Percentiles rank a stretch among this genome's conserved stretches.
These are phyloP conservation scores for Ophthalmolycus amberensis DNA, from an alignment of 2,113 vertebrate genomes.

Conservation along the genomic window DNA sequence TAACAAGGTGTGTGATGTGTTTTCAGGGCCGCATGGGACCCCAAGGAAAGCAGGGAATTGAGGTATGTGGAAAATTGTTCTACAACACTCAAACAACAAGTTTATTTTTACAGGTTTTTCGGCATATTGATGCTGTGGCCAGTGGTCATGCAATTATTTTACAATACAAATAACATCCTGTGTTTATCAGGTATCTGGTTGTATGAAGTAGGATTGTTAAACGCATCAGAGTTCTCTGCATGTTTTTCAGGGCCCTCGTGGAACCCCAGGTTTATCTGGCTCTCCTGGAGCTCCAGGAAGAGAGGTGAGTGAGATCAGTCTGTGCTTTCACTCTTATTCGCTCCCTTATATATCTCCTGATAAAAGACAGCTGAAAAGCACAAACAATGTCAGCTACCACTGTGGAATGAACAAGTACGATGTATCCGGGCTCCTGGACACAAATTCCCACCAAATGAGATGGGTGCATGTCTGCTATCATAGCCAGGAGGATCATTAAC, in stretches of 20 bases:
- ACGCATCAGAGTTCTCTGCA: slow-evolving; percentile 11
- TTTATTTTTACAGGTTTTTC: neutral
- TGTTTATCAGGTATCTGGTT: neutral
- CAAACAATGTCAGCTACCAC: slow-evolving; percentile 47
- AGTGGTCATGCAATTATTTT: slow-evolving; percentile 1
- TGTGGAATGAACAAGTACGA: slow-evolving; percentile 48
- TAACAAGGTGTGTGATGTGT: slow-evolving; percentile 77
- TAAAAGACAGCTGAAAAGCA: slow-evolving; percentile 48
- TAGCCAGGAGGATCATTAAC: slow-evolving; percentile 47
- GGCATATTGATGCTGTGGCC: neutral
- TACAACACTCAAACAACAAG: slow-evolving; percentile 42
- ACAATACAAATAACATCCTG: slow-evolving; percentile 10
- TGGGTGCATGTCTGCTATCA: slow-evolving; percentile 31
- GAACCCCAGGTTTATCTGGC: slow-evolving; percentile 89
- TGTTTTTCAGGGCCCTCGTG: slow-evolving; percentile 87
- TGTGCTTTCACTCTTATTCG: slow-evolving; percentile 5
- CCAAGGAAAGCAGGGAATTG: slow-evolving; percentile 88
- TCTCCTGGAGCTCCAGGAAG: slow-evolving; percentile 86
- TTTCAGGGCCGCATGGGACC: slow-evolving; percentile 89
- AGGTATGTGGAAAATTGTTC: slow-evolving; percentile 82
- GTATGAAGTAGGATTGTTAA: neutral
- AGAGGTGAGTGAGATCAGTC: slow-evolving; percentile 83
- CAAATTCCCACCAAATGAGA: slow-evolving; percentile 61
- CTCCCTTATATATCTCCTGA: slow-evolving; percentile 35
- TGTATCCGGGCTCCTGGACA: slow-evolving; percentile 49